phyloP scores from a whole-genome alignment of 2,888 invertebrate genomes.

The Oscheius myriophilus region DNA sequence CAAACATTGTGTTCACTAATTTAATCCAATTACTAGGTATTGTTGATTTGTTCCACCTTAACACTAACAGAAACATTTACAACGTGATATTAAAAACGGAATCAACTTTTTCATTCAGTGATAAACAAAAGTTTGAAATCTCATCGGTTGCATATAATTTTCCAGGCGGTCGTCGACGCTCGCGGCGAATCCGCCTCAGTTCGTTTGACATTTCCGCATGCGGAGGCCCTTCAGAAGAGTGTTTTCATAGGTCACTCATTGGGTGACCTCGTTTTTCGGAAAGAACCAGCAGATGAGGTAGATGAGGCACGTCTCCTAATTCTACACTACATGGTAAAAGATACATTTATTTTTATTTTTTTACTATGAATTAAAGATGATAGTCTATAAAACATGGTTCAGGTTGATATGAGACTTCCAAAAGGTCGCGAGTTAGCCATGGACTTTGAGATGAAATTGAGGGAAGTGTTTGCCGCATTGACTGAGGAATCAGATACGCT shows the following conservation, averaged over 20 bases:
- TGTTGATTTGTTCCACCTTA: no score
- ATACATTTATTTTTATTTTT: no score
- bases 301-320: constrained; percentile 55
- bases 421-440: constrained; percentile 48
- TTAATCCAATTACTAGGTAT: no score
- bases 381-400: background rate
- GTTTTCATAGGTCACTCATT: constrained; percentile 57
- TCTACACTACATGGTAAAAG: constrained; percentile 67
- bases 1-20: no score
- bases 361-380: no score
- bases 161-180: constrained; percentile 30
- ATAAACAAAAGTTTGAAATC: no score
- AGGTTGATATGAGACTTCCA: constrained; percentile 56
- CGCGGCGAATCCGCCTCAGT: constrained; percentile 33
- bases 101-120: no score
- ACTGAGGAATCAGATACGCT: constrained; percentile 50
- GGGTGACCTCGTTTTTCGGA: constrained; percentile 48
- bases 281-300: constrained; percentile 36
- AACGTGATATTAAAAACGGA: no score
- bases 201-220: constrained; percentile 63
- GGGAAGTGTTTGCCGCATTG: constrained; percentile 53
- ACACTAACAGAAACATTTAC: no score
- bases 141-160: no score
- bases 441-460: constrained; percentile 60
- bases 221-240: constrained; percentile 53